Conservation (phyloP, 2,113 vertebrate genomes). For the Pantherophis guttatus region DNA sequence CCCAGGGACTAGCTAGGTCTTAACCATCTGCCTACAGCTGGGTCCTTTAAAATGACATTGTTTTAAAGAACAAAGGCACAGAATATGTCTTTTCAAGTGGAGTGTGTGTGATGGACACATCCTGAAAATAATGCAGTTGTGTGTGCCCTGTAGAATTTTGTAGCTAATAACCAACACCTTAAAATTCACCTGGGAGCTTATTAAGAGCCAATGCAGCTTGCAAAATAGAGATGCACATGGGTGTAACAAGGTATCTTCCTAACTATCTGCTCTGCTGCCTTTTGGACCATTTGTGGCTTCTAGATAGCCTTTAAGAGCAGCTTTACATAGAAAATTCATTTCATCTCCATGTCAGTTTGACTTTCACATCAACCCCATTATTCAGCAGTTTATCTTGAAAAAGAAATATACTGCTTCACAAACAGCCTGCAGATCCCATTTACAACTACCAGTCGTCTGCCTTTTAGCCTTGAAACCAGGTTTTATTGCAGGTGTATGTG, state of each 20-base stretch:
- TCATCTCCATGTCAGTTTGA: background rate
- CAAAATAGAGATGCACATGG: background rate
- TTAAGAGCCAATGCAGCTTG: background rate
- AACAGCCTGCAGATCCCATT: background rate
- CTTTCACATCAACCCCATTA: background rate
- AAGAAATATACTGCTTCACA: background rate
- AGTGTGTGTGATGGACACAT: background rate
- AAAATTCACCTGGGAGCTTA: background rate
- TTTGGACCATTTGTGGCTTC: background rate
- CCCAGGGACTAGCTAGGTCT: background rate
- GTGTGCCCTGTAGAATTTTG: background rate
- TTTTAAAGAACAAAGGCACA: background rate
- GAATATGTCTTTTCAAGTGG: background rate
- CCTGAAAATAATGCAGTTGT: background rate
- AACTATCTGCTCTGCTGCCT: background rate
- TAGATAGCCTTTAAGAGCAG: background rate
- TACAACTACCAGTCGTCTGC: background rate
- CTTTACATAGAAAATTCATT: background rate
- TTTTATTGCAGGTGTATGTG: background rate
- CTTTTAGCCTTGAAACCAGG: background rate
- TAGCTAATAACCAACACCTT: background rate
- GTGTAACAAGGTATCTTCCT: background rate
- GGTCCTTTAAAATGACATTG: background rate
- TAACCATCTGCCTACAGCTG: background rate
- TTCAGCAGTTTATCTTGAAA: background rate